These are phyloP conservation scores for Planiliza haematocheilus DNA, from an alignment of 2,113 vertebrate species.

Conservation along the genomic window DNA sequence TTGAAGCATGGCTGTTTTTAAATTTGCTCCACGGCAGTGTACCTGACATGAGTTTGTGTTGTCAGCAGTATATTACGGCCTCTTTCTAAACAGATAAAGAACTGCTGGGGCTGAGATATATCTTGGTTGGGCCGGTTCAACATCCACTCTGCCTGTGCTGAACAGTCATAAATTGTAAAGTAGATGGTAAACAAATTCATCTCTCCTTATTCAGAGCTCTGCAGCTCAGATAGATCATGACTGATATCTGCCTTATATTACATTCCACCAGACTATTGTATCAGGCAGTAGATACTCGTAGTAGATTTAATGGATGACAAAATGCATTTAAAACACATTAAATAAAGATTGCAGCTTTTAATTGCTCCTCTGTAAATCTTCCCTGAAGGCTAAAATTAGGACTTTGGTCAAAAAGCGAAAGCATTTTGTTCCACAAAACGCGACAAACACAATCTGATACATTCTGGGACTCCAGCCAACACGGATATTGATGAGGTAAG, in stretches of 20 bases:
- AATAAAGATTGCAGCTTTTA: constrained; percentile 9
- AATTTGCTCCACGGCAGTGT: not conserved
- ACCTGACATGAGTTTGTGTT: constrained; percentile 19
- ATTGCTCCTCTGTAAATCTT: constrained; percentile 31
- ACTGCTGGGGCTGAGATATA: not conserved
- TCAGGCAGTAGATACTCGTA: not conserved
- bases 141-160: constrained; percentile 8
- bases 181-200: constrained; percentile 44
- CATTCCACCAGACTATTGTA: not conserved
- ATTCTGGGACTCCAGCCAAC: constrained; percentile 55
- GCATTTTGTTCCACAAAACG: constrained; percentile 46
- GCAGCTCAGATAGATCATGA: constrained; percentile 23
- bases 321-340: not conserved
- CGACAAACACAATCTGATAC: constrained; percentile 37
- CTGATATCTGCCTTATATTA: constrained; percentile 11
- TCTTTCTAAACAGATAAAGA: constrained; percentile 13
- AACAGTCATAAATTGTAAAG: constrained; percentile 36
- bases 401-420: constrained; percentile 32
- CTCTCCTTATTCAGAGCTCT: constrained; percentile 28
- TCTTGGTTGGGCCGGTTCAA: constrained; percentile 22
- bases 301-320: constrained; percentile 16
- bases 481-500: constrained; percentile 52
- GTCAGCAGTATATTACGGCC: constrained; percentile 16
- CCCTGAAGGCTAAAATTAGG: constrained; percentile 33
- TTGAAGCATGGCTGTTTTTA: not conserved